Percentiles rank a stretch among this genome's conserved stretches.
Conservation (phyloP, 1,140 invertebrate genomes). For the Penaeus indicus region DNA sequence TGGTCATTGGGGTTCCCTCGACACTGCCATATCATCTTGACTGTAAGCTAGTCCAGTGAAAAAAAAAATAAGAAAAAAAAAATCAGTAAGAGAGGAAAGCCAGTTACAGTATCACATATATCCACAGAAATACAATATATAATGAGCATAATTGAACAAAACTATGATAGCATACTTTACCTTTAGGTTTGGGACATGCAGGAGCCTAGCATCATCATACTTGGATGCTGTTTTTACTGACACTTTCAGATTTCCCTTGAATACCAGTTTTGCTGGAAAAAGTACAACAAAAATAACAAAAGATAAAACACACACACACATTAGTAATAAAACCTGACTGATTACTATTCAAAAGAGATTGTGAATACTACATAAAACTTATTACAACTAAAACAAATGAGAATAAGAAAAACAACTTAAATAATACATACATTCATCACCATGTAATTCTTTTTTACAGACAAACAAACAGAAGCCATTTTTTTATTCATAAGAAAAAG, state of each 20-base stretch:
- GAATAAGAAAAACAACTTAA: background rate
- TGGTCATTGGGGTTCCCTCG: conserved; percentile 95
- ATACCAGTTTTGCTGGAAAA: conserved; percentile 82
- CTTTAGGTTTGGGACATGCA: conserved; percentile 91
- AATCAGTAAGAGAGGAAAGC: background rate
- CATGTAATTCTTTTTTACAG: too few species aligned
- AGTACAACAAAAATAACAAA: conserved; percentile 32
- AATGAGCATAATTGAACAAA: background rate
- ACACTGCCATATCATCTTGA: conserved; percentile 92
- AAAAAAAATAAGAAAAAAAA: background rate
- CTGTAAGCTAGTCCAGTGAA: conserved; percentile 73
- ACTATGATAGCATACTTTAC: conserved; percentile 28
- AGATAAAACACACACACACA: background rate
- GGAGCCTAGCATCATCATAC: conserved; percentile 95
- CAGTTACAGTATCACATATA: background rate
- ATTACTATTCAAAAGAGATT: too few species aligned
- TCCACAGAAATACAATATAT: background rate
- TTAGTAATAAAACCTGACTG: too few species aligned
- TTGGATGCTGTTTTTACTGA: conserved; percentile 97
- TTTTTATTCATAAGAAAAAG: background rate
- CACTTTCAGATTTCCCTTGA: conserved; percentile 87
- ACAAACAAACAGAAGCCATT: too few species aligned
- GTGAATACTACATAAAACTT: too few species aligned
- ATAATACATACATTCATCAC: too few species aligned
- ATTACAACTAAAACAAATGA: background rate